Evolutionary conservation across 1,140 invertebrate genomes (phyloP).

Genomic region (Drosophila ironensis): DNA sequence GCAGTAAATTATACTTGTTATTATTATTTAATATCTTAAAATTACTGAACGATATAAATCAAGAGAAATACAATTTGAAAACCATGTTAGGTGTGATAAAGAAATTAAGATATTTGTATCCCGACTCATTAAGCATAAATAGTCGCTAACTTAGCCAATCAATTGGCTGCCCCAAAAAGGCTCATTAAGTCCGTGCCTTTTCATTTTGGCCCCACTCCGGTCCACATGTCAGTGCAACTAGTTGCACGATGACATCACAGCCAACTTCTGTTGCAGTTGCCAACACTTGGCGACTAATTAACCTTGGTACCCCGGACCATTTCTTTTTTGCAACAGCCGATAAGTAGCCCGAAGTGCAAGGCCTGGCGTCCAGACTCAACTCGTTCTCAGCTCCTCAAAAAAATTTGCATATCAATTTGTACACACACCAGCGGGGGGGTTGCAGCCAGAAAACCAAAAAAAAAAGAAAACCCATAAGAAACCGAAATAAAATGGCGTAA

Average conservation of each 20-base stretch:
- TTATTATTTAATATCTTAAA: too few relatives aligned
- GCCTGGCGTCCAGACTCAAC: background rate
- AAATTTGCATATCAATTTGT: slow-evolving; percentile 82
- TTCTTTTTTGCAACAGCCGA: slow-evolving; percentile 26
- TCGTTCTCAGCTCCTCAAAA: slow-evolving; percentile 47
- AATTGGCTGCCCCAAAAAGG: too few relatives aligned
- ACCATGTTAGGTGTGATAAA: too few relatives aligned
- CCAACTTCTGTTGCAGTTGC: slow-evolving; percentile 11
- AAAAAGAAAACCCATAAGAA: slow-evolving; percentile 15
- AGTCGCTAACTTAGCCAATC: too few relatives aligned
- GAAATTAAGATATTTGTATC: too few relatives aligned
- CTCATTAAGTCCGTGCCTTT: slow-evolving; percentile 9
- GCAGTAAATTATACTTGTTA: too few relatives aligned
- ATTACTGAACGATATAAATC: too few relatives aligned
- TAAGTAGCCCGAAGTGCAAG: slow-evolving; percentile 18
- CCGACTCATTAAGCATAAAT: too few relatives aligned
- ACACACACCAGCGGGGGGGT: slow-evolving; percentile 34
- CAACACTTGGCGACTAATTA: slow-evolving; percentile 73
- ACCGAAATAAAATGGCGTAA: slow-evolving; percentile 61
- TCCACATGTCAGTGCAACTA: background rate
- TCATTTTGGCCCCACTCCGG: background rate
- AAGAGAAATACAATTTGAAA: too few relatives aligned
- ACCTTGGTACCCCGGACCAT: slow-evolving; percentile 44
- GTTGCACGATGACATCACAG: slow-evolving; percentile 13
- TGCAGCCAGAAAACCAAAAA: background rate